phyloP scores from a whole-genome alignment of 2,888 invertebrate species.

The Apamea monoglypha region DNA sequence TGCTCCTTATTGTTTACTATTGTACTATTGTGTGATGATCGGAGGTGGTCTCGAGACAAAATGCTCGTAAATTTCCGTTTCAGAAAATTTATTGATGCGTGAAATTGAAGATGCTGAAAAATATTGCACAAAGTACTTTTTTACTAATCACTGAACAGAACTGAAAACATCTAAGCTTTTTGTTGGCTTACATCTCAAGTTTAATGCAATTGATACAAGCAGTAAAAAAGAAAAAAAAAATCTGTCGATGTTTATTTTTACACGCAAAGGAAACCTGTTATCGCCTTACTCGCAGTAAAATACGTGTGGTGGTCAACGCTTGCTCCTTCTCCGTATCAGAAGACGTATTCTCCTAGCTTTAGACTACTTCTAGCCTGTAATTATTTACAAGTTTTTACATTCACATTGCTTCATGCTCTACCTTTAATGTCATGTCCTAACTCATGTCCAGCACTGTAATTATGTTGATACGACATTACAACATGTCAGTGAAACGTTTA shows the following conservation, averaged over 20 bases:
- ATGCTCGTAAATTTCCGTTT: background rate
- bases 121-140: background rate
- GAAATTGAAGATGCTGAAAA: constrained; percentile 16
- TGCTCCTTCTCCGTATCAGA: background rate
- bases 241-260: no score
- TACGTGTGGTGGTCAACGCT: background rate
- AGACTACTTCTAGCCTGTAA: background rate
- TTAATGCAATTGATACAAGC: background rate
- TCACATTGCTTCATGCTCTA: constrained; percentile 10
- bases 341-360: background rate
- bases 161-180: background rate
- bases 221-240: no score
- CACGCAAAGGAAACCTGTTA: background rate
- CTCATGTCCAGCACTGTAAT: constrained; percentile 25
- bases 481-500: constrained; percentile 42
- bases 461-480: constrained; percentile 44
- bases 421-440: constrained; percentile 9
- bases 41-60: constrained; percentile 11
- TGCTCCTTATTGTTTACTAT: constrained; percentile 56
- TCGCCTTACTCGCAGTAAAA: background rate
- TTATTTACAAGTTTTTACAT: background rate
- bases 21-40: constrained; percentile 37
- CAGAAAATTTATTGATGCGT: constrained; percentile 9
- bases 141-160: background rate
- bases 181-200: background rate